These are phyloP conservation scores for Heliconius aoede DNA, from an alignment of 2,888 invertebrate species.

Conservation along the genomic window DNA sequence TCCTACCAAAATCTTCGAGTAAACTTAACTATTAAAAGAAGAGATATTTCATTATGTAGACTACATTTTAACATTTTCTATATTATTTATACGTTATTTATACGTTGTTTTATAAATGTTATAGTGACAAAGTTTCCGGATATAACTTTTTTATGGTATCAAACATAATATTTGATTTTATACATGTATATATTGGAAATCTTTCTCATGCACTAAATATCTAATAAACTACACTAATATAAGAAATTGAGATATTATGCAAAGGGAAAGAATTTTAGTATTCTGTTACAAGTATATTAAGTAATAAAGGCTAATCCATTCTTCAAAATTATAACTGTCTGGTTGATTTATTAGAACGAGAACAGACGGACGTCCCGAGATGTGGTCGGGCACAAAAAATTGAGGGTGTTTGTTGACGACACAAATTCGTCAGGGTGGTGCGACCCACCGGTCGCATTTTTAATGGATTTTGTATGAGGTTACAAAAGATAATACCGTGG, in stretches of 20 bases:
- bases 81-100: too few relatives aligned
- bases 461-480: not conserved
- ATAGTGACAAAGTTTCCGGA: not conserved
- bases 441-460: not conserved
- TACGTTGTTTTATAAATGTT: not conserved
- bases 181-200: not conserved
- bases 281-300: constrained; percentile 32
- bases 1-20: not conserved
- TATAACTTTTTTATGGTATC: not conserved
- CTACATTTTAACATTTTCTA: too few relatives aligned
- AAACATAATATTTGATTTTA: too few relatives aligned
- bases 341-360: constrained; percentile 74
- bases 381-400: constrained; percentile 64
- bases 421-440: constrained; percentile 54
- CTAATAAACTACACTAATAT: not conserved
- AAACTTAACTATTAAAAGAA: not conserved
- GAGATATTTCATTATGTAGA: too few relatives aligned
- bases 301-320: constrained; percentile 50
- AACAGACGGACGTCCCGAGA: constrained; percentile 67
- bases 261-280: not conserved
- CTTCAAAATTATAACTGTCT: constrained; percentile 61
- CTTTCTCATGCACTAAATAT: not conserved
- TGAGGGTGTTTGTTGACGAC: constrained; percentile 78
- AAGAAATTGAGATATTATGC: not conserved
- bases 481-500: not conserved